Conservation (phyloP, 2,888 invertebrate genomes). For the Athalia cordata region DNA sequence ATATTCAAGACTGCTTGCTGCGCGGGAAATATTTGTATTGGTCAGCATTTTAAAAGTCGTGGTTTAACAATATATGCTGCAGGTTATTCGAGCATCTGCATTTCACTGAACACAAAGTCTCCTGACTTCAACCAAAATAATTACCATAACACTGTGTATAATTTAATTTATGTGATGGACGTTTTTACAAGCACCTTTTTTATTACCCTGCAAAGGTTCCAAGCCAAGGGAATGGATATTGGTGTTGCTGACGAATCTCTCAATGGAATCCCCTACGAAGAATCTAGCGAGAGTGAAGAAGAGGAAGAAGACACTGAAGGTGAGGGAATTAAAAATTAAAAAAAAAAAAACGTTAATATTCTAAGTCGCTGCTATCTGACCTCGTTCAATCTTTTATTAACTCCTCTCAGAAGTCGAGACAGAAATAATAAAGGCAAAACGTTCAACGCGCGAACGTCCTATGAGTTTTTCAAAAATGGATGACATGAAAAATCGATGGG, state of each 20-base stretch:
- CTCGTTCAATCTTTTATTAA: slow-evolving; percentile 5
- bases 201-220: slow-evolving; percentile 77
- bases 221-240: slow-evolving; percentile 88
- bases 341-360: background rate
- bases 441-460: slow-evolving; percentile 82
- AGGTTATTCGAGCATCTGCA: too few relatives aligned
- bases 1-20: background rate
- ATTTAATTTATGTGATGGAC: background rate
- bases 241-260: slow-evolving; percentile 86
- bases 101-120: background rate
- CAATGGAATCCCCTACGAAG: slow-evolving; percentile 84
- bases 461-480: slow-evolving; percentile 89
- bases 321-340: slow-evolving; percentile 41
- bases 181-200: slow-evolving; percentile 54
- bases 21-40: slow-evolving; percentile 13
- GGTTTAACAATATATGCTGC: slow-evolving; percentile 6
- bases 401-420: slow-evolving; percentile 77
- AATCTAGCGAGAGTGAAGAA: slow-evolving; percentile 82
- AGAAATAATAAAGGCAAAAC: slow-evolving; percentile 78
- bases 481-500: slow-evolving; percentile 89
- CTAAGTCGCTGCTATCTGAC: background rate
- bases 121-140: background rate
- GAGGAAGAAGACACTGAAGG: slow-evolving; percentile 76
- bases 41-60: slow-evolving; percentile 38
- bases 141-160: too few relatives aligned